A percentile compares a stretch with the other conserved stretches of the same genome.
Evolutionary conservation across 2,888 invertebrate genomes (phyloP).

Genomic region (Catotricha subobsoleta): DNA sequence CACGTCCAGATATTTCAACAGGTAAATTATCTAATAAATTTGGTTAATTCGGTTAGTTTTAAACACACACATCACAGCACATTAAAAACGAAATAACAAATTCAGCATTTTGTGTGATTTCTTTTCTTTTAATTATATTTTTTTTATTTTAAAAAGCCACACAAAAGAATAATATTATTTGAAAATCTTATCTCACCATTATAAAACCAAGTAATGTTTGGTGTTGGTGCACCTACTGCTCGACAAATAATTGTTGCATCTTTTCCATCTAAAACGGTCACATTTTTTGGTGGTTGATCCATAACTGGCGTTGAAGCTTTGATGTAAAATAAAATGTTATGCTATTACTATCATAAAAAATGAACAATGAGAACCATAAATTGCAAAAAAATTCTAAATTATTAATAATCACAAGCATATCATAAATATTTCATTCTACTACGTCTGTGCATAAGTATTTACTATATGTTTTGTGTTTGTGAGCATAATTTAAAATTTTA

Average conservation of each 20-base stretch:
- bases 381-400: too few species aligned
- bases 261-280: slow-evolving; percentile 81
- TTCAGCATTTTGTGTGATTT: neutral
- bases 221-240: slow-evolving; percentile 78
- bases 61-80: neutral
- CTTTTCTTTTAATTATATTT: neutral
- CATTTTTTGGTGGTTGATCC: slow-evolving; percentile 66
- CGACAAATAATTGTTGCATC: slow-evolving; percentile 77
- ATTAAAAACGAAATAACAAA: neutral
- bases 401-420: too few species aligned
- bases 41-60: neutral
- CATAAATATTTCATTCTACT: too few species aligned
- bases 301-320: slow-evolving; percentile 82
- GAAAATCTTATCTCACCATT: slow-evolving; percentile 47
- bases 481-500: too few species aligned
- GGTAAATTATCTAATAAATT: slow-evolving; percentile 35
- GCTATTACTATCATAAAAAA: too few species aligned
- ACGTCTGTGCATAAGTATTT: too few species aligned
- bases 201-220: slow-evolving; percentile 80
- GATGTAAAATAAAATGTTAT: too few species aligned
- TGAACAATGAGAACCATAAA: too few species aligned
- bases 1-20: slow-evolving; percentile 50
- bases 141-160: neutral
- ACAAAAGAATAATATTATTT: neutral
- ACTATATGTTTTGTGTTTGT: too few species aligned